Evolutionary conservation across 2,113 vertebrate genomes (phyloP).

Genomic region (Pangasianodon hypophthalmus): DNA sequence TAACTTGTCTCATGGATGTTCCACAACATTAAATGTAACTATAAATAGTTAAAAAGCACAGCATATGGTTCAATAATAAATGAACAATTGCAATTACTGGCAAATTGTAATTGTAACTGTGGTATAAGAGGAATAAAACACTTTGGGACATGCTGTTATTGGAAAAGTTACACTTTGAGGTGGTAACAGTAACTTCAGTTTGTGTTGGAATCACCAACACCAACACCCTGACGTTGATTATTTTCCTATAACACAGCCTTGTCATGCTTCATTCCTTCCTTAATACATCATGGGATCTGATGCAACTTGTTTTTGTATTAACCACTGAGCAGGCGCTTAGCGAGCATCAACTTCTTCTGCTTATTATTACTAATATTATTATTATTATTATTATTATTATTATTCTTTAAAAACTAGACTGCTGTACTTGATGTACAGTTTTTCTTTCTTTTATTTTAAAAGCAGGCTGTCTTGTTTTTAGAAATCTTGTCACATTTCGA

Average conservation of each 20-base stretch:
- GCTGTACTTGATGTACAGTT: not conserved
- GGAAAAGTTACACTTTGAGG: not conserved
- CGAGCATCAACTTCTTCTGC: too few relatives aligned
- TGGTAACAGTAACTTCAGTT: not conserved
- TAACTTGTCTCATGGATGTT: not conserved
- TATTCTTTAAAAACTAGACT: not conserved
- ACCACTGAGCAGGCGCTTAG: too few relatives aligned
- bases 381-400: too few relatives aligned
- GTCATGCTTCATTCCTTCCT: not conserved
- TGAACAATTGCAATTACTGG: not conserved
- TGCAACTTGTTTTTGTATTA: not conserved
- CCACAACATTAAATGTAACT: not conserved
- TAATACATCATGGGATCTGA: not conserved
- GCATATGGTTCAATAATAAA: not conserved
- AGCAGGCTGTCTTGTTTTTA: not conserved
- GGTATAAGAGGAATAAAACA: not conserved
- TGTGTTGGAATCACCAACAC: not conserved
- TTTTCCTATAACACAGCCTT: not conserved
- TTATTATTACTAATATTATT: too few relatives aligned
- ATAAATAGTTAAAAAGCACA: not conserved
- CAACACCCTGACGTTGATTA: not conserved
- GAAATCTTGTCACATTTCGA: not conserved
- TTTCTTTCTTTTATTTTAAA: not conserved
- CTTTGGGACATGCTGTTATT: not conserved
- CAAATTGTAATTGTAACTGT: too few relatives aligned